Percentiles rank a stretch among this genome's conserved stretches.
Evolutionary conservation across 2,797 vertebrate species (phyloP).

Genomic region (Cercopithecus mitis): DNA sequence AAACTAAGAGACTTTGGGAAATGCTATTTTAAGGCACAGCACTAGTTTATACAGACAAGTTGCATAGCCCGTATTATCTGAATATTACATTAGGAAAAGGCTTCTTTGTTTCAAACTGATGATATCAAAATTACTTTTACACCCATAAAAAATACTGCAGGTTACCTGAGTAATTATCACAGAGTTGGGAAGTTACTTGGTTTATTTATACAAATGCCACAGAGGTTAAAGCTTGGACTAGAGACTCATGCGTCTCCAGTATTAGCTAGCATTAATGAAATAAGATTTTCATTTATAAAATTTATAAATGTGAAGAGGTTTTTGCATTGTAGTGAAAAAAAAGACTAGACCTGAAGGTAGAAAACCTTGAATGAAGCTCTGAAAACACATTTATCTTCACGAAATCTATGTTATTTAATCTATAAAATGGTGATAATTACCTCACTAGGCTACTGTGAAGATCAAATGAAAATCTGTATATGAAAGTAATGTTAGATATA

Average conservation of each 20-base stretch:
- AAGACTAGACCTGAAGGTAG: background rate
- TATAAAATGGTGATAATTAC: conserved; percentile 30
- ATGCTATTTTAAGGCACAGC: background rate
- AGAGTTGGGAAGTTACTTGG: background rate
- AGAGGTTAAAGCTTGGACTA: background rate
- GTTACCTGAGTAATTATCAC: background rate
- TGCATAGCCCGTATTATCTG: background rate
- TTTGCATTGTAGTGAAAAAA: background rate
- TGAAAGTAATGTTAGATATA: conserved; percentile 27
- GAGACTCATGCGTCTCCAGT: background rate
- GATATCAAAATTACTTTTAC: conserved; percentile 20
- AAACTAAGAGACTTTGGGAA: conserved; percentile 13
- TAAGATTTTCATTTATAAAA: background rate
- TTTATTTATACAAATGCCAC: background rate
- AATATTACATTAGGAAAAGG: background rate
- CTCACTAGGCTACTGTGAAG: background rate
- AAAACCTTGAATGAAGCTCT: background rate
- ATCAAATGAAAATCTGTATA: conserved; percentile 42
- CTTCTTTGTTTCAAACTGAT: background rate
- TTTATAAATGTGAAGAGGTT: background rate
- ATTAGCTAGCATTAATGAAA: background rate
- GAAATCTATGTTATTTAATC: background rate
- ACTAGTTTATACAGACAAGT: background rate
- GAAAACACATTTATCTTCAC: background rate
- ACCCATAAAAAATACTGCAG: background rate